Conservation (phyloP, 1,140 invertebrate species). For the Lucilia sericata region DNA sequence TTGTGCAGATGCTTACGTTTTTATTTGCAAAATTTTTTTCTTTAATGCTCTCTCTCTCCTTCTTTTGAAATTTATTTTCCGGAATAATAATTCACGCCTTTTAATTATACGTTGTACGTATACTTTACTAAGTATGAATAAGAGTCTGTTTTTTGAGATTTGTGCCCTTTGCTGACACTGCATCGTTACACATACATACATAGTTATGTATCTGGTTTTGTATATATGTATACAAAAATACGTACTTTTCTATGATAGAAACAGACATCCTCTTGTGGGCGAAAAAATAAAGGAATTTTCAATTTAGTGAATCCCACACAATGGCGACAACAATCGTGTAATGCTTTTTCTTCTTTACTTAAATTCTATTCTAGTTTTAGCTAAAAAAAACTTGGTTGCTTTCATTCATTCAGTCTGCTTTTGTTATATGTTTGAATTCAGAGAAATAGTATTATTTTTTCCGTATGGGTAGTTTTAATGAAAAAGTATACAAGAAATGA, state of each 20-base stretch:
- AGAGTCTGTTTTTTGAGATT: background rate
- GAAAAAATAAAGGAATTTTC: background rate
- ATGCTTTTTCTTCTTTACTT: background rate
- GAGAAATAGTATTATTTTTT: background rate
- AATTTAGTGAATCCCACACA: background rate
- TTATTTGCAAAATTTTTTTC: background rate
- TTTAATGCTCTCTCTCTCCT: background rate
- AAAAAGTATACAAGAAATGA: slow-evolving; percentile 6
- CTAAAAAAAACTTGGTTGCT: background rate
- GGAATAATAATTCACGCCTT: slow-evolving; percentile 39
- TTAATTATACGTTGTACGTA: slow-evolving; percentile 28
- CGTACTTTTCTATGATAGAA: background rate
- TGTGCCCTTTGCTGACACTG: background rate
- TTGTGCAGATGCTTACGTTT: background rate
- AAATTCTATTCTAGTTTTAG: background rate
- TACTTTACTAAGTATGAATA: background rate
- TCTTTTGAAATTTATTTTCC: slow-evolving; percentile 22
- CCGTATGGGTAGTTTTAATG: slow-evolving; percentile 18
- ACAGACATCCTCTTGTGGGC: background rate
- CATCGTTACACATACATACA: background rate
- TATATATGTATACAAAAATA: background rate
- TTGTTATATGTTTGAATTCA: background rate
- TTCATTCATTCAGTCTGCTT: background rate
- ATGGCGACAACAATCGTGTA: background rate
- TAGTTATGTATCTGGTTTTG: no score